These are phyloP conservation scores for Drosophila villosipedis DNA, from an alignment of 2,888 invertebrate species.

Conservation along the genomic window DNA sequence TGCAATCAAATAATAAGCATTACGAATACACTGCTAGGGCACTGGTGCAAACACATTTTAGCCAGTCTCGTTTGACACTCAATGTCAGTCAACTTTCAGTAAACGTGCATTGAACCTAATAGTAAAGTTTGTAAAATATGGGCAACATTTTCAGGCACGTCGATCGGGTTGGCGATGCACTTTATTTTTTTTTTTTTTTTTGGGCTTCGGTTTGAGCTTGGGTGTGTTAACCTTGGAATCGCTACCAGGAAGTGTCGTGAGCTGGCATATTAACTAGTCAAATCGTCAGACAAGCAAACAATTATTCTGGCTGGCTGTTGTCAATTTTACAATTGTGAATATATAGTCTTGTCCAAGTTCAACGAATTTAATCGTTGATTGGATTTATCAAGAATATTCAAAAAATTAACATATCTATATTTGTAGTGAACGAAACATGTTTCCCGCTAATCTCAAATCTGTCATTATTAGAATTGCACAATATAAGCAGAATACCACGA, in stretches of 20 bases:
- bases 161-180: constrained; percentile 4
- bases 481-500: background rate
- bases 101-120: constrained; percentile 60
- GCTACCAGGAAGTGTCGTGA: constrained; percentile 35
- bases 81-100: constrained; percentile 31
- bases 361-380: background rate
- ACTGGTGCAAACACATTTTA: constrained; percentile 13
- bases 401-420: constrained; percentile 1
- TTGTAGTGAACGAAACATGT: constrained; percentile 1
- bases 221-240: background rate
- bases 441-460: constrained; percentile 2
- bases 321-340: constrained; percentile 19
- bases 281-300: constrained; percentile 3
- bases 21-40: background rate
- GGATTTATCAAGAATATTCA: background rate
- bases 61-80: constrained; percentile 11
- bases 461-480: background rate
- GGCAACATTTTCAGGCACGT: constrained; percentile 36
- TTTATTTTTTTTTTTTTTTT: constrained; percentile 26
- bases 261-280: constrained; percentile 53
- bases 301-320: constrained; percentile 4
- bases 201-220: background rate
- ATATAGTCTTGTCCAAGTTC: constrained; percentile 12
- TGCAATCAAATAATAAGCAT: constrained; percentile 24
- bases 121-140: background rate